A percentile compares a stretch with the other conserved stretches of the same genome.
These are phyloP conservation scores for Sclerodermus sp. DNA, from an alignment of 2,888 invertebrate species.

Conservation along the genomic window DNA sequence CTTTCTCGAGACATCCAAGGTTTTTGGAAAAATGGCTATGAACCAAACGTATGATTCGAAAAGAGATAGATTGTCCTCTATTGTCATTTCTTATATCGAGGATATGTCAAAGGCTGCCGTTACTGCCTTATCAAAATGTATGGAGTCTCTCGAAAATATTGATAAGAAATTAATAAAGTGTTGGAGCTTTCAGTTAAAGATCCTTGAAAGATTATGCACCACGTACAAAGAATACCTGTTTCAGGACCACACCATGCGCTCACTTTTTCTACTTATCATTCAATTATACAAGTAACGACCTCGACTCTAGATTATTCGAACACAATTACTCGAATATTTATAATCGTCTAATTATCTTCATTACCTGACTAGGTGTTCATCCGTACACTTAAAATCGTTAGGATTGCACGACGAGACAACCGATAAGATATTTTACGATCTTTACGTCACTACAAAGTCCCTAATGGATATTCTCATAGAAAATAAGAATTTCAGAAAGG, in stretches of 20 bases:
- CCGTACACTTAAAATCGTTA: conserved; percentile 13
- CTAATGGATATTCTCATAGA: conserved; percentile 28
- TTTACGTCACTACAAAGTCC: conserved; percentile 25
- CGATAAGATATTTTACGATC: conserved; percentile 24
- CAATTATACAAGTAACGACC: conserved; percentile 30
- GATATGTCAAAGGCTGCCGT: conserved; percentile 24
- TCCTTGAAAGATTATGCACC: conserved; percentile 40
- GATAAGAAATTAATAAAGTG: conserved; percentile 37
- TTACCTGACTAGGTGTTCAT: conserved; percentile 15
- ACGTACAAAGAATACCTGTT: conserved; percentile 33
- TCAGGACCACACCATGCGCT: conserved; percentile 25
- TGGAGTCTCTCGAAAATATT: conserved; percentile 33
- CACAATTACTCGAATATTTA: too few species aligned
- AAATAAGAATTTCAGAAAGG: conserved; percentile 30
- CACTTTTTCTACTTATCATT: conserved; percentile 31
- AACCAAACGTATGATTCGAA: conserved; percentile 25
- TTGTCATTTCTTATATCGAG: conserved; percentile 27
- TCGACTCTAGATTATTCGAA: too few species aligned
- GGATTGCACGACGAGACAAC: conserved; percentile 17
- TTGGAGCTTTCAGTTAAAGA: conserved; percentile 37
- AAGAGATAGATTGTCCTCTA: conserved; percentile 10
- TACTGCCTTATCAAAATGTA: conserved; percentile 18
- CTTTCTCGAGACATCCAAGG: conserved; percentile 43
- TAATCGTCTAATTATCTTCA: too few species aligned
- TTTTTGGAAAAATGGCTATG: conserved; percentile 41